These are phyloP conservation scores for Telmatherina bonti DNA, from an alignment of 2,797 vertebrate genomes.

Conservation along the genomic window DNA sequence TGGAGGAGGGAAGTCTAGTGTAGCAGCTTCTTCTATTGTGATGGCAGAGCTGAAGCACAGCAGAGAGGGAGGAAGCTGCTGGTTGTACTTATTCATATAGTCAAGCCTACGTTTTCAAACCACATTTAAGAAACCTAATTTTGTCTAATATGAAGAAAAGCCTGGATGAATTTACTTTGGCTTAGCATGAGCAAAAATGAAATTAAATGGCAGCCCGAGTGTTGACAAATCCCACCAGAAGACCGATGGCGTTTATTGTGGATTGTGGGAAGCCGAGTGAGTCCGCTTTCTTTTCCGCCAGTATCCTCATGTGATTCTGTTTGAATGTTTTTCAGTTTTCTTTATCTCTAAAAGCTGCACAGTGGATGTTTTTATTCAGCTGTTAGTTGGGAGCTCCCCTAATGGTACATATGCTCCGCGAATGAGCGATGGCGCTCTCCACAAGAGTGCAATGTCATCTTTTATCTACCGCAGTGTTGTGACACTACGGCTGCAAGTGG, in stretches of 20 bases:
- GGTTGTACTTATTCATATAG: background rate
- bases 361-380: background rate
- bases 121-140: background rate
- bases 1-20: background rate
- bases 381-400: background rate
- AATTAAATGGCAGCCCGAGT: background rate
- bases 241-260: background rate
- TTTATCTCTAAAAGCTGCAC: background rate
- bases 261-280: background rate
- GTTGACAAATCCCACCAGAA: background rate
- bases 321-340: background rate
- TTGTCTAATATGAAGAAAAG: background rate
- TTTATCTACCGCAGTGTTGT: constrained; percentile 2
- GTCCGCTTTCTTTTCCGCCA: background rate
- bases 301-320: background rate
- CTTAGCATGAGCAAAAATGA: background rate
- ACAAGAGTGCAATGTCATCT: constrained; percentile 2
- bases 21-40: background rate
- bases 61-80: background rate
- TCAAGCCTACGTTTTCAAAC: background rate
- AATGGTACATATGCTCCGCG: background rate
- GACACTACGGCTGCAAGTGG: background rate
- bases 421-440: background rate
- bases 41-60: background rate
- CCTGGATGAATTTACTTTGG: background rate